phyloP scores from a whole-genome alignment of 2,888 invertebrate species.

The Sminthurides aquaticus region DNA sequence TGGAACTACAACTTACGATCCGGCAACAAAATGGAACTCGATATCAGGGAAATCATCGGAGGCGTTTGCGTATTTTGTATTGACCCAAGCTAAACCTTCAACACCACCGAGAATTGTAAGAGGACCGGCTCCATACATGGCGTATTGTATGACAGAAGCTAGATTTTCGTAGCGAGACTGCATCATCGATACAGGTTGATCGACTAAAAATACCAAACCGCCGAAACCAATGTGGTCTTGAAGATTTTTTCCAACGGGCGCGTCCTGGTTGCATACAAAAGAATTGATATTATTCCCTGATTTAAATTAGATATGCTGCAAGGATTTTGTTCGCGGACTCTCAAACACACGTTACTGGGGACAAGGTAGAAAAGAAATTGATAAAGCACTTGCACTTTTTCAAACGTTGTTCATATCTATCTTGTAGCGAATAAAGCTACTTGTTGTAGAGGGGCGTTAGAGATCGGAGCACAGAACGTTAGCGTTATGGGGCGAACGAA shows the following conservation, averaged over 20 bases:
- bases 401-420: no score
- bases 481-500: background rate
- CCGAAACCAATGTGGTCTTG: slow-evolving; percentile 86
- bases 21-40: slow-evolving; percentile 88
- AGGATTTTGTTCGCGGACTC: no score
- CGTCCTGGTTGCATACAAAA: slow-evolving; percentile 51
- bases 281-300: no score
- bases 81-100: slow-evolving; percentile 79
- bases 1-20: slow-evolving; percentile 50
- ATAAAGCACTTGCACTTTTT: no score
- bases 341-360: no score
- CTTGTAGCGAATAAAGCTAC: no score
- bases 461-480: no score
- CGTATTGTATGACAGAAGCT: slow-evolving; percentile 74
- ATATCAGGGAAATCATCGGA: slow-evolving; percentile 77
- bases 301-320: no score
- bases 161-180: slow-evolving; percentile 73
- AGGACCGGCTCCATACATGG: slow-evolving; percentile 76
- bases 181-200: slow-evolving; percentile 70
- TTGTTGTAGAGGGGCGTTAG: no score
- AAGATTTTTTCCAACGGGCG: slow-evolving; percentile 75
- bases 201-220: slow-evolving; percentile 70
- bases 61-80: slow-evolving; percentile 71
- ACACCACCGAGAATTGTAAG: slow-evolving; percentile 78
- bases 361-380: no score